These are phyloP conservation scores for Parazoanthus swiftii DNA, from an alignment of 92 coral and sea anemone genomes.

Conservation along the genomic window DNA sequence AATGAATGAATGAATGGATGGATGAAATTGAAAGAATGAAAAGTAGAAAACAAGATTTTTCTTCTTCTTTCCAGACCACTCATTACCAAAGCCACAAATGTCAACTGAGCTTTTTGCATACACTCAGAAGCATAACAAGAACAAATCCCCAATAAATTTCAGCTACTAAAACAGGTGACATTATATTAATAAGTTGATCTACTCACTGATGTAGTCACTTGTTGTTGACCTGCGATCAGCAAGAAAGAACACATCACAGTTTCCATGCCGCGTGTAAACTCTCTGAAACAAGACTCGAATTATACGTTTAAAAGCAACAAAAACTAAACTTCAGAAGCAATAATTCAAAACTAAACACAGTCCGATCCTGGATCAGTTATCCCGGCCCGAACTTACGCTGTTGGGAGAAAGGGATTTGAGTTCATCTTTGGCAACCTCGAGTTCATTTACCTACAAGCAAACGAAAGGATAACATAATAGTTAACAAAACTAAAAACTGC, in stretches of 20 bases:
- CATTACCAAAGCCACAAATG: background rate
- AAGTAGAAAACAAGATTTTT: too few species aligned
- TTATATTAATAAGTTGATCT: background rate
- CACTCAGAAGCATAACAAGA: background rate
- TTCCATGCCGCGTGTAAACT: constrained; percentile 32
- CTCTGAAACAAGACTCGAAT: constrained; percentile 10
- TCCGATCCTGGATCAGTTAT: too few species aligned
- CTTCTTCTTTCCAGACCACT: too few species aligned
- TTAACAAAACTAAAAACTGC: background rate
- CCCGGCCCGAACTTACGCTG: background rate
- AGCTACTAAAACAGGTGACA: background rate
- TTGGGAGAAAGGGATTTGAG: constrained; percentile 21
- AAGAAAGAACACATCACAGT: constrained; percentile 25
- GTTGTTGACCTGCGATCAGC: constrained; percentile 23
- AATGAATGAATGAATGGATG: too few species aligned
- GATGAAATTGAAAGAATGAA: background rate
- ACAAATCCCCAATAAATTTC: background rate
- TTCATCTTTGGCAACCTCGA: constrained; percentile 21
- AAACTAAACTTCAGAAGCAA: background rate
- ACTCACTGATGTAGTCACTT: constrained; percentile 33
- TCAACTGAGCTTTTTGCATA: background rate
- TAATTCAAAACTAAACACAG: background rate
- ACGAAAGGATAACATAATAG: background rate
- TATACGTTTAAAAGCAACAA: background rate
- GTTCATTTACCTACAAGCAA: constrained; percentile 13